Evolutionary conservation across 1,140 invertebrate genomes (phyloP).

Genomic region (Radopholus similis): DNA sequence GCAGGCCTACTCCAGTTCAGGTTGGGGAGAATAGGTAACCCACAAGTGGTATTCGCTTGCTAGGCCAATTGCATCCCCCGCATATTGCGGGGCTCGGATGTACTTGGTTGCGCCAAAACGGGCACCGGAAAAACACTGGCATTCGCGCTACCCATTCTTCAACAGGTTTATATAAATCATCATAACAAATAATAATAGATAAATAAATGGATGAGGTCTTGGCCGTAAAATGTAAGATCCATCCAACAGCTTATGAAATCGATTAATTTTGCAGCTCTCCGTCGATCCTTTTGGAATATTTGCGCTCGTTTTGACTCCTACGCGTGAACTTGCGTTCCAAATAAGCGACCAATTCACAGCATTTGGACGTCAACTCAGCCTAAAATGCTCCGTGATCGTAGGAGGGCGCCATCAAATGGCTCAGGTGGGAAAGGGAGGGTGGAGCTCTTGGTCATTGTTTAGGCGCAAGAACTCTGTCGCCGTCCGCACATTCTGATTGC

Average conservation of each 20-base stretch:
- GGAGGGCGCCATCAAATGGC: constrained; percentile 35
- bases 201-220: background rate
- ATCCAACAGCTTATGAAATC: too few species aligned
- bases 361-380: constrained; percentile 49
- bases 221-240: too few species aligned
- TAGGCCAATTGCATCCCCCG: constrained; percentile 49
- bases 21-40: background rate
- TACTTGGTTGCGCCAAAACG: constrained; percentile 58
- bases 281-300: constrained; percentile 52
- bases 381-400: constrained; percentile 31
- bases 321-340: constrained; percentile 58
- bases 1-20: constrained; percentile 30
- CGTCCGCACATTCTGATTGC: constrained; percentile 73
- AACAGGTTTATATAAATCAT: constrained; percentile 28
- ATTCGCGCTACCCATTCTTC: constrained; percentile 58
- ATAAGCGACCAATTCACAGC: constrained; percentile 58
- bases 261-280: constrained; percentile 11
- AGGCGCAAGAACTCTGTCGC: constrained; percentile 25
- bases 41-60: background rate
- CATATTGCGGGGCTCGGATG: constrained; percentile 50
- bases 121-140: constrained; percentile 57
- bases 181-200: background rate
- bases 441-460: background rate
- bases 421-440: too few species aligned
- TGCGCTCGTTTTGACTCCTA: constrained; percentile 54